Evolutionary conservation across 1,140 invertebrate genomes (phyloP).

Genomic region (Drosophila busckii): DNA sequence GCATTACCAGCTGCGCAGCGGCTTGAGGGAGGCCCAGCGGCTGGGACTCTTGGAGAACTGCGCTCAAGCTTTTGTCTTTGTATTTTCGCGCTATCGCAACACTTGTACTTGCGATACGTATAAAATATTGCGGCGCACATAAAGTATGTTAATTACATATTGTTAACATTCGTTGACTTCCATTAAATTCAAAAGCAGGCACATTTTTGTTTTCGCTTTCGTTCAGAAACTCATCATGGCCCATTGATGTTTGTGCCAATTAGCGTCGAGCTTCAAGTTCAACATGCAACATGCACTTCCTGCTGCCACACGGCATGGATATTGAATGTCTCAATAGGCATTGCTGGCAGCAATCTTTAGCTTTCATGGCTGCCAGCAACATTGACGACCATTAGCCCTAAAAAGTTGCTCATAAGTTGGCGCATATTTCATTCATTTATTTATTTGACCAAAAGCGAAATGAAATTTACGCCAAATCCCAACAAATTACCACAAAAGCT

Average conservation of each 20-base stretch:
- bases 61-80: constrained; percentile 46
- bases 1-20: constrained; percentile 27
- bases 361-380: constrained; percentile 19
- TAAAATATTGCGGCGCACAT: constrained; percentile 33
- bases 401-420: constrained; percentile 14
- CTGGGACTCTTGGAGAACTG: constrained; percentile 28
- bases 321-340: constrained; percentile 19
- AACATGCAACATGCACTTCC: neutral
- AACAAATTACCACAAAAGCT: constrained; percentile 72
- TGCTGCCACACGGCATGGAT: constrained; percentile 25
- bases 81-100: constrained; percentile 53
- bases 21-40: constrained; percentile 29
- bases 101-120: constrained; percentile 55
- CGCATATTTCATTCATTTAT: constrained; percentile 29
- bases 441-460: constrained; percentile 28
- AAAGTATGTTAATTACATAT: neutral
- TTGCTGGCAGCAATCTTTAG: neutral
- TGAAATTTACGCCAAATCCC: constrained; percentile 67
- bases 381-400: constrained; percentile 27
- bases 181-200: no score
- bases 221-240: no score
- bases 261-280: constrained; percentile 5
- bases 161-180: no score
- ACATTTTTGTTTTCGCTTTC: no score
- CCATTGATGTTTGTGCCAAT: no score